Evolutionary conservation across 2,113 vertebrate genomes (phyloP).

Genomic region (Cnemophilus loriae): DNA sequence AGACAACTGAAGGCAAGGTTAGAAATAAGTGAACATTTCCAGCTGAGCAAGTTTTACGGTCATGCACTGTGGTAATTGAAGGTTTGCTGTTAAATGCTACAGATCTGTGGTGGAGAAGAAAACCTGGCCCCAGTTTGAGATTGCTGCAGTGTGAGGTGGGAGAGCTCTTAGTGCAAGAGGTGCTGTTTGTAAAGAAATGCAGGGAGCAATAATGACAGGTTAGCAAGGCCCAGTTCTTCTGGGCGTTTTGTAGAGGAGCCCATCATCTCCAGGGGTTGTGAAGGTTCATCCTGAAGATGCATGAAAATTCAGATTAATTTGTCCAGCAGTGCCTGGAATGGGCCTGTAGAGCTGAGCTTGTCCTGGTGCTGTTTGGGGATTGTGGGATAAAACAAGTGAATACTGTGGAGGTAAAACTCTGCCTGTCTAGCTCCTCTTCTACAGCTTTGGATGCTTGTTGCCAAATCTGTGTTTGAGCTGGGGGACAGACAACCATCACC

Average conservation of each 20-base stretch:
- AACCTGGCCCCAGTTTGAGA: not conserved
- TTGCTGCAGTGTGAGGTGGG: not conserved
- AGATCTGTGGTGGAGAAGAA: not conserved
- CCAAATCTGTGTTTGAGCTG: not conserved
- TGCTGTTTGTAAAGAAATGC: not conserved
- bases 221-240: not conserved
- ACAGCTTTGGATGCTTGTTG: not conserved
- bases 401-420: not conserved
- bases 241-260: not conserved
- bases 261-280: not conserved
- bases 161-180: not conserved
- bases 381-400: not conserved
- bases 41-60: constrained; percentile 54
- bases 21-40: constrained; percentile 52
- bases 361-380: not conserved
- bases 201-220: not conserved
- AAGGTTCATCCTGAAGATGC: not conserved
- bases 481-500: not conserved
- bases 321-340: not conserved
- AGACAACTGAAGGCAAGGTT: constrained; percentile 48
- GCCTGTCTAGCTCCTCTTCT: not conserved
- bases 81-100: constrained; percentile 39
- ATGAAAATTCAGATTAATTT: not conserved
- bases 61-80: constrained; percentile 58
- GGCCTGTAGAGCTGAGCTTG: not conserved